A percentile compares a stretch with the other conserved stretches of the same genome.
Conservation (phyloP, 2,113 vertebrate species). For the Prunella himalayana region DNA sequence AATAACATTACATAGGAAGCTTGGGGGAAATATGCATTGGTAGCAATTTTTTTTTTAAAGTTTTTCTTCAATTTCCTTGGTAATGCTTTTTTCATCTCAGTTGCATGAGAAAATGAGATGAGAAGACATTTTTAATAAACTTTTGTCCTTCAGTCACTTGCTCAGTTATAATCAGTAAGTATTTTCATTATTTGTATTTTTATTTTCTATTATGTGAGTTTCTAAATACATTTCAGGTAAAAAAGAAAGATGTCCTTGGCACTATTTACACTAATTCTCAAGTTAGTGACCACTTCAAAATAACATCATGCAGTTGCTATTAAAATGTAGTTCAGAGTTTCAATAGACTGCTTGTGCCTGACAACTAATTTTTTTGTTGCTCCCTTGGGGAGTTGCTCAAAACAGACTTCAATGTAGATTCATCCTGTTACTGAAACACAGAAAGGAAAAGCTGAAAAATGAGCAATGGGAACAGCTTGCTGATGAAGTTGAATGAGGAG, state of each 20-base stretch:
- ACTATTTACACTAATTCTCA: neutral
- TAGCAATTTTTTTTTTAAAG: neutral
- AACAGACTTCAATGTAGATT: neutral
- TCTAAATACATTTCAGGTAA: neutral
- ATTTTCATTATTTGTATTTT: neutral
- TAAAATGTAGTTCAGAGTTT: constrained; percentile 31
- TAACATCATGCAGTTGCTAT: neutral
- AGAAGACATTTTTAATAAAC: neutral
- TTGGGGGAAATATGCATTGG: neutral
- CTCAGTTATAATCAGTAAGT: neutral
- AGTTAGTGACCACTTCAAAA: neutral
- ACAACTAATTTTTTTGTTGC: constrained; percentile 30
- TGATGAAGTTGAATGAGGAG: constrained; percentile 56
- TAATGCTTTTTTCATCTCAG: neutral
- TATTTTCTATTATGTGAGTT: neutral
- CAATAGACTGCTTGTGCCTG: neutral
- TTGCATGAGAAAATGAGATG: neutral
- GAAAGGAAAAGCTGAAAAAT: constrained; percentile 42
- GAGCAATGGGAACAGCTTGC: constrained; percentile 34
- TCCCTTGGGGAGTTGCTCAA: constrained; percentile 3
- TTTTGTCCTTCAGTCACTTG: neutral
- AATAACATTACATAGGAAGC: neutral
- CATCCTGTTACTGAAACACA: neutral
- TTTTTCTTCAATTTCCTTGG: neutral
- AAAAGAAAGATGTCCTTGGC: neutral